These are phyloP conservation scores for Pomacea canaliculata DNA, from an alignment of 2,888 invertebrate genomes.

Conservation along the genomic window DNA sequence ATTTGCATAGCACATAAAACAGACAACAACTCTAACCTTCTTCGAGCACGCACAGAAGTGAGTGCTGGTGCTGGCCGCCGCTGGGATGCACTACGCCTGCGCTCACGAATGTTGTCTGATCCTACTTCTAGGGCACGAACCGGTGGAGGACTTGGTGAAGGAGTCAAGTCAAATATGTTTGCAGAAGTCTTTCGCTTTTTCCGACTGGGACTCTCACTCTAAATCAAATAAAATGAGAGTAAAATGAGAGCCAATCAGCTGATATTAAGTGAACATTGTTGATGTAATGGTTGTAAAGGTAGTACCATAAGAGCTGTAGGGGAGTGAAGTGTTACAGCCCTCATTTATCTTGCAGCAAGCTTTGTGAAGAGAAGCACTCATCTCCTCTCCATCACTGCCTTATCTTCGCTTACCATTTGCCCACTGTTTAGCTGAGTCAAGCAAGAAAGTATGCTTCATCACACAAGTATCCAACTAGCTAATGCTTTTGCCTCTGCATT, in stretches of 20 bases:
- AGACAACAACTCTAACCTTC: background rate
- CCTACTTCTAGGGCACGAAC: background rate
- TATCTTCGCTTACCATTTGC: too few species aligned
- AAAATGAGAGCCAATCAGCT: background rate
- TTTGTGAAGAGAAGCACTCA: too few species aligned
- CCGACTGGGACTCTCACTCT: conserved; percentile 7
- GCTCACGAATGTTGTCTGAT: conserved; percentile 1
- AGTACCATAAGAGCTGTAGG: too few species aligned
- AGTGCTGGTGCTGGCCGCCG: background rate
- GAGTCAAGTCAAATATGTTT: background rate
- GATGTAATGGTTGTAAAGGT: too few species aligned
- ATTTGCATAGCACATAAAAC: too few species aligned
- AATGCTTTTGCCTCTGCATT: too few species aligned
- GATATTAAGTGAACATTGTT: background rate
- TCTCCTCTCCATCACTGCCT: too few species aligned
- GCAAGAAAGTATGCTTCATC: too few species aligned
- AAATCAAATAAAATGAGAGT: background rate
- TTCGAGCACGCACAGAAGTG: conserved; percentile 2
- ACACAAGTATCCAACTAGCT: too few species aligned
- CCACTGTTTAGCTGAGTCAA: too few species aligned
- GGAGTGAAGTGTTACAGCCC: too few species aligned
- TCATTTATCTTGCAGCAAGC: too few species aligned
- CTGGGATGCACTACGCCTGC: conserved; percentile 7
- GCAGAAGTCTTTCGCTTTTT: conserved; percentile 12
- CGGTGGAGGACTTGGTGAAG: conserved; percentile 1